These are phyloP conservation scores for Alectoris magna DNA, from an alignment of 2,797 vertebrate genomes.

Conservation along the genomic window DNA sequence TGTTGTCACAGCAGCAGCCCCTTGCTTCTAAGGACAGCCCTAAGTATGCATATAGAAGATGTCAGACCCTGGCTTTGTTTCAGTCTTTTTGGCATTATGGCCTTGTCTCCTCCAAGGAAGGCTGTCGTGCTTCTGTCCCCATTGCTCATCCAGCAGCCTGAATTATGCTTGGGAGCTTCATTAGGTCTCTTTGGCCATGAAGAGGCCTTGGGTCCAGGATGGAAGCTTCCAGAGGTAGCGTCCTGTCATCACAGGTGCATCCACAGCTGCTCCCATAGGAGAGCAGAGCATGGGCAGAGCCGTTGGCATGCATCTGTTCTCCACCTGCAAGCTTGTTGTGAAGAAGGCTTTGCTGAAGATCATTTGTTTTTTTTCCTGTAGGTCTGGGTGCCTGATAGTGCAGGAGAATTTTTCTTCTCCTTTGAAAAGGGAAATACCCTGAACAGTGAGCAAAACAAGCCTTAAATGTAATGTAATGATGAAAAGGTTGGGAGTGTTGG, in stretches of 20 bases:
- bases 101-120: background rate
- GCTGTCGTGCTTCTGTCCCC: fast-evolving
- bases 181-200: background rate
- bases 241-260: slow-evolving; percentile 18
- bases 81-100: background rate
- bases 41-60: background rate
- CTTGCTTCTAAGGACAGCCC: background rate
- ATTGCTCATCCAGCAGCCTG: background rate
- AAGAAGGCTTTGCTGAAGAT: background rate
- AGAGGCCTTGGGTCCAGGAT: background rate
- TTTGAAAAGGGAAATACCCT: background rate
- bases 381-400: background rate
- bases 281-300: background rate
- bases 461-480: background rate
- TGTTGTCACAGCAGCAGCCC: background rate
- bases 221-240: background rate
- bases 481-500: background rate
- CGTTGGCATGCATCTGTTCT: background rate
- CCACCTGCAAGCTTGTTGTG: background rate
- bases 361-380: fast-evolving
- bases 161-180: background rate
- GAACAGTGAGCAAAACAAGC: background rate
- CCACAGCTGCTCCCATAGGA: background rate
- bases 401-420: background rate
- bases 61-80: background rate